phyloP scores from a whole-genome alignment of 2,888 invertebrate genomes.

The Drosophila anomalata region DNA sequence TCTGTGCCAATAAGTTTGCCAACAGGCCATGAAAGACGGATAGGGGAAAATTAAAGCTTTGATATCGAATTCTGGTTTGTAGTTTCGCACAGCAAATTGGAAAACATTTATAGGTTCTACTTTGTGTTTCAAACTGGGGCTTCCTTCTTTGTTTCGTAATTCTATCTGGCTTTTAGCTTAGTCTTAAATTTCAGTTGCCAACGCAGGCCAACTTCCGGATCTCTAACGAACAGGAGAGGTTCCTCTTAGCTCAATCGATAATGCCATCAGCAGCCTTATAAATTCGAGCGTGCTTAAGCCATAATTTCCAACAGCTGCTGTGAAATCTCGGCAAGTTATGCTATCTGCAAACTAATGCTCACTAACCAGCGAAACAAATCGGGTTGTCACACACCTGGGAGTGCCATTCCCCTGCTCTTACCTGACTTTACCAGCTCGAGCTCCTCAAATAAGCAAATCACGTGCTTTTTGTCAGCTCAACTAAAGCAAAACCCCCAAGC shows the following conservation, averaged over 20 bases:
- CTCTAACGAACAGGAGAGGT: background rate
- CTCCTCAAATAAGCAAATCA: constrained; percentile 66
- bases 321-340: constrained; percentile 53
- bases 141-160: constrained; percentile 12
- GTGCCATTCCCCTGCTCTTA: background rate
- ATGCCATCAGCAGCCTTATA: background rate
- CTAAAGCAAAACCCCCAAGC: constrained; percentile 25
- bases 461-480: constrained; percentile 63
- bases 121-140: constrained; percentile 15
- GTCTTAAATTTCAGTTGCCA: constrained; percentile 27
- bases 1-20: constrained; percentile 48
- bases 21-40: constrained; percentile 18
- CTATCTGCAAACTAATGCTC: constrained; percentile 30
- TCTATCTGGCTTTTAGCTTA: constrained; percentile 16
- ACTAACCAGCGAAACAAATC: constrained; percentile 51
- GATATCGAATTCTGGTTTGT: constrained; percentile 46
- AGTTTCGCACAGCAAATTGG: constrained; percentile 20
- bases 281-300: constrained; percentile 5
- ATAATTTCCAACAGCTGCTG: constrained; percentile 39
- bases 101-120: constrained; percentile 20
- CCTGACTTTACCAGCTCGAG: constrained; percentile 17
- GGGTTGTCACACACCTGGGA: constrained; percentile 52
- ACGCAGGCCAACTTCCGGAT: background rate
- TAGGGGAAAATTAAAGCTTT: constrained; percentile 40
- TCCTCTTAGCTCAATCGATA: background rate